Base-by-base conservation (phyloP, 2,888 invertebrate genomes). In the Thecocarcelia acutangulata region DNA sequence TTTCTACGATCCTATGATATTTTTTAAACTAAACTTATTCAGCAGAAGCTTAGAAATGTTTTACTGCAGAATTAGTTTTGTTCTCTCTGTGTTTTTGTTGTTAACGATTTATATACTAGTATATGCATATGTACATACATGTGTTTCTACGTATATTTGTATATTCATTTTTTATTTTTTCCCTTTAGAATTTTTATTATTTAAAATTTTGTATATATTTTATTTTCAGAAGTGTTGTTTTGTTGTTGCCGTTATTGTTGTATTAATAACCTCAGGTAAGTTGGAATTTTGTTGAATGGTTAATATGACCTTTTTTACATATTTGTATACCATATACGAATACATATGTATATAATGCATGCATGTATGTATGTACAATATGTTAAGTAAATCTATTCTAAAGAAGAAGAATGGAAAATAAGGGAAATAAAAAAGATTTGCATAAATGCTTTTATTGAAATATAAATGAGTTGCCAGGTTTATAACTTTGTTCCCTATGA, bases 361-460 rank as follows among this genome's bases (percentile, higher is more conserved):
- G 12, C n/a, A n/a, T n/a, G n/a, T n/a, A n/a, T n/a, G n/a, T n/a
- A n/a, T n/a, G n/a, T n/a, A n/a, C n/a, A n/a, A n/a, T 33, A 8
- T 33, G 9, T 8, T 33, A 40, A 17, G 54, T 3, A 74, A 40
- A 64, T 69, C 28, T 50, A 21, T 48, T 83, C 28, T 28, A 17
- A 42, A 48, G 19, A 19, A 72, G 21, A 19, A 28, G 9, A 3
- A 64, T 17, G 37, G 12, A 46, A 33, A 40, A 17, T 9, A 13
- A 15, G 13, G 28, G 52, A 15, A 52, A 52, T 52, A 33, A 58
- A 69, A 59, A 44, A 84, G 84, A 87, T 87, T 87, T 86, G 85
- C 87, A 87, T 87, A 85, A 85, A 86, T 84, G 86, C 82, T 86
- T 86, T 85, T 85, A 87, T 86, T 84, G 84, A 86, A 86, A 85